Percentiles rank a stretch among this genome's conserved stretches.
These are phyloP conservation scores for Anthopleura xanthogrammica DNA, from an alignment of 92 coral and sea anemone genomes.

Conservation along the genomic window DNA sequence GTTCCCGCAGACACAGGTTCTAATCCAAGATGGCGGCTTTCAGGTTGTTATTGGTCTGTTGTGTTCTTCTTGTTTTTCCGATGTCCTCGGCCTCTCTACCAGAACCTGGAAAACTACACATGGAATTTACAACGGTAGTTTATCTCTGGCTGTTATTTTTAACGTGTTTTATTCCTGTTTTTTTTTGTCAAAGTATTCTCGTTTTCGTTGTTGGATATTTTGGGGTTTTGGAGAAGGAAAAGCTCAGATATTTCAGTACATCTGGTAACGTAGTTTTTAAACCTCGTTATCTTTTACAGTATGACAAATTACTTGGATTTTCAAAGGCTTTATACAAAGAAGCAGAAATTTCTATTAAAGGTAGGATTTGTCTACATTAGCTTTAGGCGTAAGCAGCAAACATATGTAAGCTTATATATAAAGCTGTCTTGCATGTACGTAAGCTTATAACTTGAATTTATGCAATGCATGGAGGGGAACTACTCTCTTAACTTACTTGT, in stretches of 20 bases:
- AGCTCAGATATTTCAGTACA: background rate
- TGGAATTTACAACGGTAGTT: conserved; percentile 51
- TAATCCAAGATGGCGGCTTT: conserved; percentile 80
- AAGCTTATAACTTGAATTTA: no score
- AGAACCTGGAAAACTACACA: conserved; percentile 62
- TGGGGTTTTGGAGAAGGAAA: no score
- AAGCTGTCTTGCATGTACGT: no score
- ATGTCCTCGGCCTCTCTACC: conserved; percentile 56
- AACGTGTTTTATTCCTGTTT: background rate
- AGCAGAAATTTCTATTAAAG: conserved; percentile 41
- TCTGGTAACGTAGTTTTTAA: background rate
- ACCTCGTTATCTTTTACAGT: conserved; percentile 14
- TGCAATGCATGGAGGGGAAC: no score
- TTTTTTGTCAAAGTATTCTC: background rate
- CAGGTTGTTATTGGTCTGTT: conserved; percentile 31
- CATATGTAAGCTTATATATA: no score
- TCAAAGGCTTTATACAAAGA: conserved; percentile 58
- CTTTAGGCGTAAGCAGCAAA: no score
- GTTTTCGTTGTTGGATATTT: background rate
- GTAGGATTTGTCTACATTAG: conserved; percentile 7
- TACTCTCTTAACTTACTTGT: no score
- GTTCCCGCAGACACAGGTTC: conserved; percentile 12
- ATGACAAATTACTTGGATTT: conserved; percentile 12
- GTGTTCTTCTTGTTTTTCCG: conserved; percentile 35
- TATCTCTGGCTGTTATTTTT: background rate